A percentile compares a stretch with the other conserved stretches of the same genome.
These are phyloP conservation scores for Nycticorax nycticorax DNA, from an alignment of 2,113 vertebrate species.

Conservation along the genomic window DNA sequence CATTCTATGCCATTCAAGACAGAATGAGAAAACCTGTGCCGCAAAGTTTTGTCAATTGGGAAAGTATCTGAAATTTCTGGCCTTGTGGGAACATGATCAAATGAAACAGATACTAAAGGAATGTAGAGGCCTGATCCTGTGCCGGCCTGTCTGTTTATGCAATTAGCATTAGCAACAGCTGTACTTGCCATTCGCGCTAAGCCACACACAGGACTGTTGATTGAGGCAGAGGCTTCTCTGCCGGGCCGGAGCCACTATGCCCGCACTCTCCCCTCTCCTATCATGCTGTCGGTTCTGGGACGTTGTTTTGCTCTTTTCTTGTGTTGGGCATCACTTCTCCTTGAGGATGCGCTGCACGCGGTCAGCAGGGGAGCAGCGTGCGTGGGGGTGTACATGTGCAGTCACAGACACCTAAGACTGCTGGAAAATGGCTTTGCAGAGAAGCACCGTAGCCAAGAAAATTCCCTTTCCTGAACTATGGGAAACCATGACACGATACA, in stretches of 20 bases:
- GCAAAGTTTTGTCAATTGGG: neutral
- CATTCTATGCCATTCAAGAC: neutral
- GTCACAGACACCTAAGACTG: neutral
- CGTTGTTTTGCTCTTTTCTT: neutral
- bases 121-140: neutral
- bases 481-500: neutral
- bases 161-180: neutral
- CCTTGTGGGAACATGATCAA: neutral
- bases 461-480: neutral
- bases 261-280: rapidly evolving
- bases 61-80: neutral
- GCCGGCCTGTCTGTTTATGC: neutral
- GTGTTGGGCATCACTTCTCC: neutral
- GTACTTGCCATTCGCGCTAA: neutral
- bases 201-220: neutral
- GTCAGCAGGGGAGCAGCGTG: neutral
- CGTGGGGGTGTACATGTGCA: rapidly evolving
- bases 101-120: neutral
- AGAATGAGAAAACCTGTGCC: neutral
- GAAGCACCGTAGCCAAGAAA: neutral
- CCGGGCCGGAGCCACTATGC: neutral
- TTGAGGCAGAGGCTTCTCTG: neutral
- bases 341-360: rapidly evolving
- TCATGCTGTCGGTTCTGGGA: neutral
- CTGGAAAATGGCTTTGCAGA: neutral